Base-by-base conservation (phyloP, 2,797 vertebrate genomes). In the Benthosema pterotum region DNA sequence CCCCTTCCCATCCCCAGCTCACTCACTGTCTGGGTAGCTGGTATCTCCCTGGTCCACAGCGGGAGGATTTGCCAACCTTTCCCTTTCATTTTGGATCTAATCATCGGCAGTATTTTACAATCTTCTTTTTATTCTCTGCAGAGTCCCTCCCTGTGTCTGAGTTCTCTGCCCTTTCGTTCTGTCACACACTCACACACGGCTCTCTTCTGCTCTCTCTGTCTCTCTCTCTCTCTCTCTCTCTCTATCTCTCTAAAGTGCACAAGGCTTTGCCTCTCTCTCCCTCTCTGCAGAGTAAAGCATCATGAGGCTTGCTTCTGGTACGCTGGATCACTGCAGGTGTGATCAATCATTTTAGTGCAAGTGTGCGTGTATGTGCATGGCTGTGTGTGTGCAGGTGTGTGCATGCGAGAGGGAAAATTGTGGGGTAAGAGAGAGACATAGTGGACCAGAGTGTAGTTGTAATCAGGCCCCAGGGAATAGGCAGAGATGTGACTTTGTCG, bases 401-500 rank as follows among this genome's bases (percentile, higher is more conserved):
- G 68, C 52, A 28, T 17, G 56, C n/a, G 57, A 25, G 45, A 16
- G 53, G 14, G 48, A 18, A 14, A 15, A 17, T 49, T 42, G 46
- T 43, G 42, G 55, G 42, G 57, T 32, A 16, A 32, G 60, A 22
- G 43, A 48, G 47, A 19, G 25, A 17, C 12, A 48, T 16, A 47
- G 19, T 38, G 32, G 60, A 42, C 49, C 17, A 16, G 47, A 61
- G 59, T 47, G 17, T 62, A 60, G 14, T 28, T 69, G 52, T 69
- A 74, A 73, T 68, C 72, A 66, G 61, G 45, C 78, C 69, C 60
- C 53, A 51, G 72, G 73, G 64, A 68, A 51, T 6, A 22, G 38
- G 11, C 63, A 42, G 50, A 60, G 56, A 67, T 62, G 64, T 77
- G 63, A 63, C 60, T 72, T 58, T 2, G 6, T 38, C 9, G 0